Percentiles rank a stretch among this genome's conserved stretches.
phyloP scores from a whole-genome alignment of 2,888 invertebrate genomes.

The Idaea biselata region DNA sequence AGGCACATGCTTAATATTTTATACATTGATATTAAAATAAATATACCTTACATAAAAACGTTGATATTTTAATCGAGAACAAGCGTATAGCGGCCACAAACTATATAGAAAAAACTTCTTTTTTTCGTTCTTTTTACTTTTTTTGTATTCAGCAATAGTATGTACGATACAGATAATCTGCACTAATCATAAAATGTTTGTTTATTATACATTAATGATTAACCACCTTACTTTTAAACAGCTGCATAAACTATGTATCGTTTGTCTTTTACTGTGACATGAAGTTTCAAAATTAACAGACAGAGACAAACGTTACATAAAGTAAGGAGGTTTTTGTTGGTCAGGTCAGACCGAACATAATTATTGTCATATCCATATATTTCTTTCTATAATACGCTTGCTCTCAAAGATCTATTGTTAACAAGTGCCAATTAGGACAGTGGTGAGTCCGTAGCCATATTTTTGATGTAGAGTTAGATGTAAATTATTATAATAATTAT shows the following conservation, averaged over 20 bases:
- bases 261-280: too few relatives aligned
- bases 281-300: too few relatives aligned
- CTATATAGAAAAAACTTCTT: too few relatives aligned
- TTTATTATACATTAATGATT: too few relatives aligned
- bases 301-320: too few relatives aligned
- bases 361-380: neutral
- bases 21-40: conserved; percentile 15
- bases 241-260: too few relatives aligned
- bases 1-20: conserved; percentile 56
- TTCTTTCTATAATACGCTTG: neutral
- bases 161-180: neutral
- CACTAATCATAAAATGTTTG: neutral
- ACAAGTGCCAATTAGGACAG: conserved; percentile 3
- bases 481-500: conserved; percentile 64
- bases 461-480: conserved; percentile 50
- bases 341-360: too few relatives aligned
- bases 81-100: neutral
- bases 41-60: neutral
- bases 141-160: too few relatives aligned
- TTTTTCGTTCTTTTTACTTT: too few relatives aligned
- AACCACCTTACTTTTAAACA: too few relatives aligned
- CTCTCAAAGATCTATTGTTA: neutral
- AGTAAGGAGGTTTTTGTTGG: too few relatives aligned
- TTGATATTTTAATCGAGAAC: neutral
- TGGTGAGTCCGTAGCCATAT: conserved; percentile 6